These are phyloP conservation scores for Trachelipus rathkii DNA, from an alignment of 1,140 invertebrate genomes.

Conservation along the genomic window DNA sequence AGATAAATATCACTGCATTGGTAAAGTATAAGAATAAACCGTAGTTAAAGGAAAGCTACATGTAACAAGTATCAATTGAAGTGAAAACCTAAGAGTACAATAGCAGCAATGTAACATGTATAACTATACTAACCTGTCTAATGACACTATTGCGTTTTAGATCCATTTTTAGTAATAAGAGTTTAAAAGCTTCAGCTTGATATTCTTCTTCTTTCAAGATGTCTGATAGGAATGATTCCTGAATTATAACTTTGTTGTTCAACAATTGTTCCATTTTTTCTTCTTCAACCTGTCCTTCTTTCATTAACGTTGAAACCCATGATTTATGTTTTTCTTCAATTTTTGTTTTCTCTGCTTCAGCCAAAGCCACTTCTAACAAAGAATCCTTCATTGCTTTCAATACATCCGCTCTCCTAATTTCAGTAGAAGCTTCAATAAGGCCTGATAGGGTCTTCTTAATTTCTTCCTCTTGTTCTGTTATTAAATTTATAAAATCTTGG, in stretches of 20 bases:
- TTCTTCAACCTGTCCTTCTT: slow-evolving; percentile 67
- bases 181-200: slow-evolving; percentile 41
- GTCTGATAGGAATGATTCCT: slow-evolving; percentile 34
- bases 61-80: too few relatives aligned
- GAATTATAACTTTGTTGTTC: slow-evolving; percentile 27
- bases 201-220: slow-evolving; percentile 39
- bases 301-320: slow-evolving; percentile 65
- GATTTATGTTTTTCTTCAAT: slow-evolving; percentile 69
- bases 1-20: too few relatives aligned
- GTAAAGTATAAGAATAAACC: too few relatives aligned
- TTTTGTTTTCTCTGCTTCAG: slow-evolving; percentile 59
- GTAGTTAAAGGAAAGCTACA: too few relatives aligned
- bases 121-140: slow-evolving; percentile 32
- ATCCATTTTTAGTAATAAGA: slow-evolving; percentile 39
- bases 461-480: slow-evolving; percentile 37
- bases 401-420: slow-evolving; percentile 44
- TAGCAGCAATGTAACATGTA: too few relatives aligned
- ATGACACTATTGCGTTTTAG: slow-evolving; percentile 40
- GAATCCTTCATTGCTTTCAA: slow-evolving; percentile 53
- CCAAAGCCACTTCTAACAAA: slow-evolving; percentile 54
- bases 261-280: slow-evolving; percentile 63
- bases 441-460: slow-evolving; percentile 33
- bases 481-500: slow-evolving; percentile 32
- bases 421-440: slow-evolving; percentile 42
- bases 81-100: too few relatives aligned